Percentiles rank a stretch among this genome's conserved stretches.
Evolutionary conservation across 2,888 invertebrate genomes (phyloP).

Genomic region (Phoronis australis): DNA sequence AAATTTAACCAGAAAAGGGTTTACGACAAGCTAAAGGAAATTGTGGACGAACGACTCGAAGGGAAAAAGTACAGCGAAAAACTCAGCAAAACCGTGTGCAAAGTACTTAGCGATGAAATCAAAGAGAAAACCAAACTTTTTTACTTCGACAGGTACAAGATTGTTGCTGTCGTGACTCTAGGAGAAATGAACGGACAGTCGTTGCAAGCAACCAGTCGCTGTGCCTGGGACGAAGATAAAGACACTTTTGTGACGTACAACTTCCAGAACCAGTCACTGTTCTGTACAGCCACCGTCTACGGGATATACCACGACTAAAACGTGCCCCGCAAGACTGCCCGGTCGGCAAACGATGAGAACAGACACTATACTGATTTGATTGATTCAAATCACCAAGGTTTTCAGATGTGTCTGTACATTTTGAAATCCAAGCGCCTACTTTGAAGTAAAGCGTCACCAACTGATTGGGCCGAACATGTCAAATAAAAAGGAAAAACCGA

Average conservation of each 20-base stretch:
- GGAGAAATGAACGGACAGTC: conserved; percentile 29
- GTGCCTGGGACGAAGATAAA: conserved; percentile 26
- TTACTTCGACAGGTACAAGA: conserved; percentile 32
- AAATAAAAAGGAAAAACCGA: no score
- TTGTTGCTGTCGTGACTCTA: conserved; percentile 24
- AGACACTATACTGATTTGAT: no score
- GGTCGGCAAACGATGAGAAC: no score
- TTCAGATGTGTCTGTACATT: no score
- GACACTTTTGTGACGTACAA: conserved; percentile 29
- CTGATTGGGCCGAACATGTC: no score
- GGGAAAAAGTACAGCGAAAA: conserved; percentile 26
- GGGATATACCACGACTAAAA: conserved; percentile 29
- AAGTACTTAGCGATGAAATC: conserved; percentile 30
- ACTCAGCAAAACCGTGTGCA: conserved; percentile 22
- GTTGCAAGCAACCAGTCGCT: conserved; percentile 20
- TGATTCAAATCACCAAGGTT: no score
- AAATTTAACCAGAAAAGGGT: conserved; percentile 21
- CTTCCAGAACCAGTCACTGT: conserved; percentile 22
- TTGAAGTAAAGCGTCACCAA: no score
- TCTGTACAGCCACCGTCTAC: conserved; percentile 30
- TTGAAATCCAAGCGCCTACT: no score
- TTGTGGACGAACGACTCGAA: conserved; percentile 19
- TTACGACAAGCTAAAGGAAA: conserved; percentile 17
- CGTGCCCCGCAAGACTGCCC: no score
- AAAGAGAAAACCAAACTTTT: conserved; percentile 29